Conservation (phyloP, 2,888 invertebrate species). For the Drosophila ustulata region DNA sequence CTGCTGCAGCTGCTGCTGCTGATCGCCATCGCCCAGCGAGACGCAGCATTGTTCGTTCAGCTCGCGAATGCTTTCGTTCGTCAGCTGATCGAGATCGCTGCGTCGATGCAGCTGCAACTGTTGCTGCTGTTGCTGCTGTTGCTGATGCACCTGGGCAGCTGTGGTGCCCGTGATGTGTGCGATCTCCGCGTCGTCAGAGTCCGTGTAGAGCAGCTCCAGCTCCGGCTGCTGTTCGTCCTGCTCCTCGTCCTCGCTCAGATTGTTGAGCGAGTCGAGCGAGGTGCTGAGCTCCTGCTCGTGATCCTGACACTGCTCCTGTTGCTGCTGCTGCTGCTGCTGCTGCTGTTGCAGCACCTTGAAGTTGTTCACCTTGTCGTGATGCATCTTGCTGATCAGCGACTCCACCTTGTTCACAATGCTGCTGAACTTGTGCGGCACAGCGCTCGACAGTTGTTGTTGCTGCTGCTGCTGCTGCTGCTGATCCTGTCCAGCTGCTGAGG, state of each 20-base stretch:
- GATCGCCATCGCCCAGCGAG: conserved; percentile 65
- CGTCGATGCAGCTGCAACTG: conserved; percentile 52
- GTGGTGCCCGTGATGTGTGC: conserved; percentile 85
- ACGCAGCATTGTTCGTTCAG: conserved; percentile 83
- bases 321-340: conserved; percentile 48
- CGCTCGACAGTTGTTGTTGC: too few relatives aligned
- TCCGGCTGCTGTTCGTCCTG: conserved; percentile 85
- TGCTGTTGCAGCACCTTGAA: conserved; percentile 64
- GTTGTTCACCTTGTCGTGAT: conserved; percentile 80
- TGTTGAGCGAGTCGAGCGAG: conserved; percentile 89
- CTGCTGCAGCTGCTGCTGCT: too few relatives aligned
- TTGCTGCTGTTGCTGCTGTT: conserved; percentile 58
- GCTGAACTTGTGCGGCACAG: conserved; percentile 75
- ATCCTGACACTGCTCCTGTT: conserved; percentile 63
- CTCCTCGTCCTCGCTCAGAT: conserved; percentile 87
- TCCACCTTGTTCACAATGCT: conserved; percentile 83
- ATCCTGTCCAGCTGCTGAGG: conserved; percentile 61
- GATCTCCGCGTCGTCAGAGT: conserved; percentile 89
- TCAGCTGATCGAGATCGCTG: conserved; percentile 84
- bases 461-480: conserved; percentile 56
- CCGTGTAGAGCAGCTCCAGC: conserved; percentile 86
- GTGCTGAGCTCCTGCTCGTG: conserved; percentile 73
- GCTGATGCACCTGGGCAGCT: conserved; percentile 82
- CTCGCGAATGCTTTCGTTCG: conserved; percentile 82
- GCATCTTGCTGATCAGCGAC: conserved; percentile 82